Base-by-base conservation (phyloP, 2,888 invertebrate genomes). In the Pollenia amentaria region DNA sequence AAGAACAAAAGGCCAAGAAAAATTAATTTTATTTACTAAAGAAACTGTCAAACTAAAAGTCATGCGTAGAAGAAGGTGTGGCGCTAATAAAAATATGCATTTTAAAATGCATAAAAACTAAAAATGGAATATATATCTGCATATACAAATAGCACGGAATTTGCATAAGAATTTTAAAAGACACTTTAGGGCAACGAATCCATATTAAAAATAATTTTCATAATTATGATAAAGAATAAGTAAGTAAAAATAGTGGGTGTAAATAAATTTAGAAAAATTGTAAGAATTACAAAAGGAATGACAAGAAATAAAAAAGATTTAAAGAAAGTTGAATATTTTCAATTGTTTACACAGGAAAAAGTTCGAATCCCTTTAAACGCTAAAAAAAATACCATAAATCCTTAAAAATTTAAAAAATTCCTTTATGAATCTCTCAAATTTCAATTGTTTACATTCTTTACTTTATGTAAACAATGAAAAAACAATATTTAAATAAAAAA, bases 1-100 rank as follows among this genome's bases (percentile, higher is more conserved):
- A 57, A 48, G 69, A 40, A 44, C 10, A 48, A 65, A 42, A 69
- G 18, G n/a, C 11, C 42, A 77, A 48, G 53, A 73, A 73, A 78
- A 62, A 51, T 44, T 18, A 64, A 73, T 55, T 65, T 80, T 73
- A 48, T 80, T 83, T 76, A 60, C 55, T 21, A 51, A 70, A 83
- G 76, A 83, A 83, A 83, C 70, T 83, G 83, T 77, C 83, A 83
- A 70, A 53, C 62, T 70, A 53, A 76, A 69, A 82, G 48, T 62
- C 69, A 69, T 85, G 55, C 76, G 46, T 64, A 64, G 62, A 55
- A 48, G 69, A 85, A 85, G 85, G 85, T 81, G 85, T 85, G 85
- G 77, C 77, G 77, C 72, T 53, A 72, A 76, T 70, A 70, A 77
- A 76, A 70, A 55, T 53, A 53, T 16, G 70, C n/a, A 38, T 29